Evolutionary conservation across 2,888 invertebrate species (phyloP).

Genomic region (Furcula furcula): DNA sequence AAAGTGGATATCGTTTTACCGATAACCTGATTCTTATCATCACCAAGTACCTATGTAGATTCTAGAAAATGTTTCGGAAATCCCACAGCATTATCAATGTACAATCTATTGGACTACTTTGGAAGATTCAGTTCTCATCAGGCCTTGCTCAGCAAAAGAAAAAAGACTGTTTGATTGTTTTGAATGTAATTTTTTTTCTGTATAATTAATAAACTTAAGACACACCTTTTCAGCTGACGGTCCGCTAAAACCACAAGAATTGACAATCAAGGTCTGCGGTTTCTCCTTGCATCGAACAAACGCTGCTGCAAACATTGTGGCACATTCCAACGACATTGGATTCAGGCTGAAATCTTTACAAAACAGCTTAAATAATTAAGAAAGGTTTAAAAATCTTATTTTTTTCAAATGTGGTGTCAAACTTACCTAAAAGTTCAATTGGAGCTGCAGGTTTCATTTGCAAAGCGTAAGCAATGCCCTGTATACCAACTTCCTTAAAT

Average conservation of each 20-base stretch:
- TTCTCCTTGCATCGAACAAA: slow-evolving; percentile 79
- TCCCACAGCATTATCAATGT: too few relatives aligned
- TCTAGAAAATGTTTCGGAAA: too few relatives aligned
- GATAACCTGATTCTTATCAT: neutral
- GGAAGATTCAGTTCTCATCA: too few relatives aligned
- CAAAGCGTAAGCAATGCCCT: slow-evolving; percentile 78
- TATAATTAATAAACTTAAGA: too few relatives aligned
- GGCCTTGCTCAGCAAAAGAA: too few relatives aligned
- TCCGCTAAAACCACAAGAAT: slow-evolving; percentile 78
- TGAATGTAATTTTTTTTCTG: too few relatives aligned
- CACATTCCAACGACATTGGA: slow-evolving; percentile 82
- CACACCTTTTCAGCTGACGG: slow-evolving; percentile 72
- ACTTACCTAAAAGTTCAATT: slow-evolving; percentile 65
- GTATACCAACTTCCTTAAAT: slow-evolving; percentile 77
- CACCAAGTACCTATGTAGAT: neutral
- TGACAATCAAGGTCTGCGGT: slow-evolving; percentile 78
- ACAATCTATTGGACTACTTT: too few relatives aligned
- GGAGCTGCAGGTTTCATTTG: slow-evolving; percentile 74
- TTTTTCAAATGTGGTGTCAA: neutral
- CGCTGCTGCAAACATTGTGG: slow-evolving; percentile 80
- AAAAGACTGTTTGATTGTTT: too few relatives aligned
- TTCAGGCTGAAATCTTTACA: slow-evolving; percentile 83
- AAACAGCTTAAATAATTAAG: too few relatives aligned
- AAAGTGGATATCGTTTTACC: neutral
- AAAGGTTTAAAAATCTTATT: neutral